phyloP scores from a whole-genome alignment of 1,140 invertebrate genomes.

The Papilio aristodemus region DNA sequence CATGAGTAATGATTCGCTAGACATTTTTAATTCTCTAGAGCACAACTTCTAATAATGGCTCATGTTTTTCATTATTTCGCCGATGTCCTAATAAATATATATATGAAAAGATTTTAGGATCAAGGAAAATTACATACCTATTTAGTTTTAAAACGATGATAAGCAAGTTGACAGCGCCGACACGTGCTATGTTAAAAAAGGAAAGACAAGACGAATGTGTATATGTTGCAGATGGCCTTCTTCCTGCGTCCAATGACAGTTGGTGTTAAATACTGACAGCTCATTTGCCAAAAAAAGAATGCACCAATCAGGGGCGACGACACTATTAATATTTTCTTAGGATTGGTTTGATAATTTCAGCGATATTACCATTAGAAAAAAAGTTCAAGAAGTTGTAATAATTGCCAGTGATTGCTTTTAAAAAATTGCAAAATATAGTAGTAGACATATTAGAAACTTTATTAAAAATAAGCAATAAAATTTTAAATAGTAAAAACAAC shows the following conservation, averaged over 20 bases:
- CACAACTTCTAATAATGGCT: neutral
- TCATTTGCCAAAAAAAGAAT: neutral
- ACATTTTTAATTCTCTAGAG: neutral
- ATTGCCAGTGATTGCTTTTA: too few relatives aligned
- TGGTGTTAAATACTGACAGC: conserved; percentile 22
- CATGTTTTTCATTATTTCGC: neutral
- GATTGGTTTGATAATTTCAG: conserved; percentile 13
- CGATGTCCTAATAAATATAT: too few relatives aligned
- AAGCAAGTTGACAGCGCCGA: conserved; percentile 68
- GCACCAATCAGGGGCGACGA: conserved; percentile 5
- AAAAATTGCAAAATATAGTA: too few relatives aligned
- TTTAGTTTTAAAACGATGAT: conserved; percentile 52
- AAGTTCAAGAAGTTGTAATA: neutral
- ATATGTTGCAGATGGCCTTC: conserved; percentile 6
- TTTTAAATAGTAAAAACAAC: too few relatives aligned
- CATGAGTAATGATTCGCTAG: conserved; percentile 4
- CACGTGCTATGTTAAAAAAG: conserved; percentile 70
- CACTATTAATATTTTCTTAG: neutral
- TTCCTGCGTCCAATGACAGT: conserved; percentile 34
- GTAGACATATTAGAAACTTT: too few relatives aligned
- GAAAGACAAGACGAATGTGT: conserved; percentile 50
- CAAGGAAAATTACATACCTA: conserved; percentile 47
- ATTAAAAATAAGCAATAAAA: too few relatives aligned
- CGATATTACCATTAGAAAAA: conserved; percentile 1
- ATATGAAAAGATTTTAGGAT: neutral